Evolutionary conservation across 2,797 vertebrate genomes (phyloP).

Genomic region (Sebastes vulpes): DNA sequence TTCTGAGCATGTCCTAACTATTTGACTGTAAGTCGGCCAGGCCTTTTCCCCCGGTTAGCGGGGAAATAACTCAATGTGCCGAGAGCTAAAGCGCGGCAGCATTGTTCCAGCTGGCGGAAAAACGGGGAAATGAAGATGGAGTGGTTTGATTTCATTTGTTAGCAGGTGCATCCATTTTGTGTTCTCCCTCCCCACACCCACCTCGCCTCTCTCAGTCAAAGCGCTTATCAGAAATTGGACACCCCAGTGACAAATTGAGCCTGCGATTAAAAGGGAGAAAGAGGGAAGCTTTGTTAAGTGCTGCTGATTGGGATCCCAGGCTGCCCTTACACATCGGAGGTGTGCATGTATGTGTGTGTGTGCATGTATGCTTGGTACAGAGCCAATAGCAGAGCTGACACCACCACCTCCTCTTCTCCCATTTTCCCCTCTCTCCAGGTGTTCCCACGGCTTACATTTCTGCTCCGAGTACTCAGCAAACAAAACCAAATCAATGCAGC

Average conservation of each 20-base stretch:
- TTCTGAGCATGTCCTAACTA: constrained; percentile 19
- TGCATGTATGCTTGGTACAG: constrained; percentile 58
- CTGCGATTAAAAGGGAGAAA: constrained; percentile 84
- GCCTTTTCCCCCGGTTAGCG: constrained; percentile 50
- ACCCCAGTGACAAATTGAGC: constrained; percentile 86
- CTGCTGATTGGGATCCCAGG: constrained; percentile 81
- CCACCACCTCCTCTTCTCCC: constrained; percentile 63
- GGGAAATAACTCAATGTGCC: constrained; percentile 69
- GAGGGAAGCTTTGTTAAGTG: constrained; percentile 84
- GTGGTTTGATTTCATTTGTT: constrained; percentile 87
- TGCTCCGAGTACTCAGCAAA: constrained; percentile 76
- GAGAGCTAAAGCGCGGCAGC: constrained; percentile 65
- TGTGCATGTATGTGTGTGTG: constrained; percentile 51
- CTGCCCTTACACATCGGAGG: constrained; percentile 69
- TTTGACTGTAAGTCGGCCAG: constrained; percentile 45
- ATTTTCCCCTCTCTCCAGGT: constrained; percentile 80
- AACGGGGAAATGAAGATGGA: constrained; percentile 80
- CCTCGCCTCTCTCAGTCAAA: constrained; percentile 72
- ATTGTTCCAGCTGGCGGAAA: constrained; percentile 81
- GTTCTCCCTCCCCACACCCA: constrained; percentile 64
- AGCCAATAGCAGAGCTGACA: constrained; percentile 73
- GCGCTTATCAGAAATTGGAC: constrained; percentile 86
- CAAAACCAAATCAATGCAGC: constrained; percentile 83
- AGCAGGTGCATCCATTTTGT: constrained; percentile 89
- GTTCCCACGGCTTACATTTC: constrained; percentile 83